These are phyloP conservation scores for Hybos culiciformis DNA, from an alignment of 2,888 invertebrate species.

Conservation along the genomic window DNA sequence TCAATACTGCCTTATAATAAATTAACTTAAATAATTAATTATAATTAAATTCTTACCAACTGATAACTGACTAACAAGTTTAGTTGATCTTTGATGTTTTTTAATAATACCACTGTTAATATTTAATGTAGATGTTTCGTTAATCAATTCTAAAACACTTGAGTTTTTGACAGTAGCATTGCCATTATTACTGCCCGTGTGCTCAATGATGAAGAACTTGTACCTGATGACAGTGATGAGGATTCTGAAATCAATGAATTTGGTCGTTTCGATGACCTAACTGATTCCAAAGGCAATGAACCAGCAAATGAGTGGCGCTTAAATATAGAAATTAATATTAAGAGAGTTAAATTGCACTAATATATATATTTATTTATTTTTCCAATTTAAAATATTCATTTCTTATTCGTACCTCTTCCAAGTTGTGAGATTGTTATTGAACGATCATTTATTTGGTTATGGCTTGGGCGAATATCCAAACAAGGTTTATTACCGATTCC, in stretches of 20 bases:
- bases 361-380: too few species aligned
- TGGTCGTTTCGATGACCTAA: slow-evolving; percentile 49
- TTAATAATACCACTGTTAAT: slow-evolving; percentile 27
- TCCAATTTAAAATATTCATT: too few species aligned
- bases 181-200: slow-evolving; percentile 46
- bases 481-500: slow-evolving; percentile 78
- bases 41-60: slow-evolving; percentile 47
- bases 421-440: slow-evolving; percentile 63
- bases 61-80: slow-evolving; percentile 59
- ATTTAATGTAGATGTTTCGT: slow-evolving; percentile 34
- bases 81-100: slow-evolving; percentile 53
- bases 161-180: slow-evolving; percentile 26
- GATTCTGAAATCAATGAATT: slow-evolving; percentile 70
- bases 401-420: slow-evolving; percentile 61
- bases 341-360: too few species aligned
- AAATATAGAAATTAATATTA: too few species aligned
- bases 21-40: too few species aligned
- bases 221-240: slow-evolving; percentile 51
- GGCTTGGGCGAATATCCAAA: slow-evolving; percentile 67
- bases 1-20: too few species aligned
- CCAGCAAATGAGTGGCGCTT: slow-evolving; percentile 61
- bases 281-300: slow-evolving; percentile 45
- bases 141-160: slow-evolving; percentile 30
- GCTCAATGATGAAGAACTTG: slow-evolving; percentile 53
- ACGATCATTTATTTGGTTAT: slow-evolving; percentile 69